Evolutionary conservation across 2,797 vertebrate species (phyloP), one percentile per base, ranked within the genome.

Genomic region (Acanthopagrus latus): DNA sequence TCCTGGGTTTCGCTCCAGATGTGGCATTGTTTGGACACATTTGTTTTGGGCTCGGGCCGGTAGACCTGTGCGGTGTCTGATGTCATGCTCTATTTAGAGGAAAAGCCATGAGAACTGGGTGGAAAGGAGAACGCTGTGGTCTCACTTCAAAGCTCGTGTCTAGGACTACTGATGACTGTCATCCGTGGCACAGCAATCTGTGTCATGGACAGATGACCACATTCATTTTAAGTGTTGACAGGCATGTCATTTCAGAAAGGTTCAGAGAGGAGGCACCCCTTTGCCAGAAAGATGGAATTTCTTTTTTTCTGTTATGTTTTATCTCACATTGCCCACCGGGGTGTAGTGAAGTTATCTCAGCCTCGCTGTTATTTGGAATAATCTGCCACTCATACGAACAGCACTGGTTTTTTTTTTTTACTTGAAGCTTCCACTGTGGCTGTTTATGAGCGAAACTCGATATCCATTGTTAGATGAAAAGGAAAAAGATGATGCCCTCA

Each of bases 11-110:
- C 41, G 69, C 89, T 93, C 93, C 93, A 95, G 91, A 95, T 95
- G 94, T 93, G 86, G 91, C 92, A 93, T 94, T 95, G 94, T 95
- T 95, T 90, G 76, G 90, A 93, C 85, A 87, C 86, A 89, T 93
- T 93, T 93, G 90, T 93, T 92, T 93, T 90, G 86, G 86, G 90
- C 87, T 86, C 14, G 62, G 71, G 82, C 89, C 81, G 73, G 77
- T 88, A 78, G 89, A 93, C 89, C 92, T 94, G 91, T 69, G 58
- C 75, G 75, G 38, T 68, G 80, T 78, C 89, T 95, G 93, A 96
- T 93, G 93, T 94, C 92, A 94, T 92, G 90, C 89, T 94, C 91
- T 94, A 91, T 94, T 95, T 95, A 91, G 93, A 93, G 91, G 78
- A 67, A 86, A 91, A 92, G 81, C 82, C 91, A 89, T 92, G 89